Conservation (phyloP, 2,888 invertebrate species). For the Drosophila yooni region DNA sequence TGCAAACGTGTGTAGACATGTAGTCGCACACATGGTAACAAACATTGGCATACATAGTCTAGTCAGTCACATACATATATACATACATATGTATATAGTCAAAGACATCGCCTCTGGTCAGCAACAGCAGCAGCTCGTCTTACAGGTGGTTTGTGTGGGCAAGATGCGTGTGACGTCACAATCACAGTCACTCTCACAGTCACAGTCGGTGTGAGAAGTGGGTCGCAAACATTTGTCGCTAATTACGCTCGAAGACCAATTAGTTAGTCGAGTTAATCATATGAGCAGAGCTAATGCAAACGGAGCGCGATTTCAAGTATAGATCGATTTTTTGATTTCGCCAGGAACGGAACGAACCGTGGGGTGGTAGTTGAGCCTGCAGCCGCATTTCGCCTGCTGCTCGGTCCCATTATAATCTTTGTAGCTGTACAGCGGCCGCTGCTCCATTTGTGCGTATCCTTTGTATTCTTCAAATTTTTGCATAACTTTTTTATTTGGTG, state of each 20-base stretch:
- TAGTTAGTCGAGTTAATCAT: conserved; percentile 1
- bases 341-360: neutral
- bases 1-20: conserved; percentile 7
- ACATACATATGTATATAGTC: conserved; percentile 7
- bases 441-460: conserved; percentile 19
- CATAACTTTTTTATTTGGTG: conserved; percentile 35
- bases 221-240: neutral
- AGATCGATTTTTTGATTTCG: neutral
- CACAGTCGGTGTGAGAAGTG: neutral
- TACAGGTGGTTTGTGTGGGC: conserved; percentile 49
- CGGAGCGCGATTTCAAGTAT: neutral
- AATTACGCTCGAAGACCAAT: conserved; percentile 7
- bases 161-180: neutral
- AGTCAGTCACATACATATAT: neutral
- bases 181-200: neutral
- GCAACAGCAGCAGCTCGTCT: conserved; percentile 21
- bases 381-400: neutral
- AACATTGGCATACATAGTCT: conserved; percentile 13
- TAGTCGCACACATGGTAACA: conserved; percentile 14
- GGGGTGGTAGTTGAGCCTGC: conserved; percentile 11
- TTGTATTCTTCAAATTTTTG: conserved; percentile 44
- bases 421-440: conserved; percentile 8
- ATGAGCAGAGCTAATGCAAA: neutral
- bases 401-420: neutral
- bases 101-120: conserved; percentile 28